Conservation (phyloP, 2,797 vertebrate species). For the Neoniphon sammara region DNA sequence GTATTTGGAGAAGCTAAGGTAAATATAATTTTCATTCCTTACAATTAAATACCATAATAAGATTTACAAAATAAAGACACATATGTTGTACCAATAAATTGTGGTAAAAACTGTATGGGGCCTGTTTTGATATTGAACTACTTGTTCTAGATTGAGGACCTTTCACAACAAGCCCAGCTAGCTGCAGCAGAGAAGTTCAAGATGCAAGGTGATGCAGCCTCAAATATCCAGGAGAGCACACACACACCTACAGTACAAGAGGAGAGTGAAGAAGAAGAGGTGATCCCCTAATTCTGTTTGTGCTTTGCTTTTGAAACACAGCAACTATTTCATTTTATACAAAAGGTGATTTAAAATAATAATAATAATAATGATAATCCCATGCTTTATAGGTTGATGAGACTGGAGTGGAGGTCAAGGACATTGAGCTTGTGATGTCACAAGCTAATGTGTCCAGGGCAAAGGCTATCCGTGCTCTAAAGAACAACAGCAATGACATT, state of each 20-base stretch:
- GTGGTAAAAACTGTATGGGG: not conserved
- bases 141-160: constrained; percentile 85
- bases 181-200: constrained; percentile 92
- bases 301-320: not conserved
- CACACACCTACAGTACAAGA: constrained; percentile 85
- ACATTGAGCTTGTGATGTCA: constrained; percentile 92
- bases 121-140: not conserved
- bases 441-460: constrained; percentile 90
- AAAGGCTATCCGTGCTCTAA: constrained; percentile 89
- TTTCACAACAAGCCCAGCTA: constrained; percentile 90
- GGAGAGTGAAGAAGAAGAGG: constrained; percentile 92
- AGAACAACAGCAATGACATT: constrained; percentile 93
- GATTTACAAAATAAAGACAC: too few relatives aligned
- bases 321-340: too few relatives aligned
- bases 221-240: constrained; percentile 83
- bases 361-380: not conserved
- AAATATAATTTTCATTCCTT: too few relatives aligned
- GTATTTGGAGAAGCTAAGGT: constrained; percentile 82
- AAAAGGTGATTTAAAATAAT: not conserved
- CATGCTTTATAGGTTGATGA: constrained; percentile 85
- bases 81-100: too few relatives aligned
- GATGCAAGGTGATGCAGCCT: constrained; percentile 89
- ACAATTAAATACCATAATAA: too few relatives aligned
- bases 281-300: constrained; percentile 38
- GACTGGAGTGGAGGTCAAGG: constrained; percentile 90